phyloP scores from a whole-genome alignment of 2,797 vertebrate genomes.

The Mustela erminea region DNA sequence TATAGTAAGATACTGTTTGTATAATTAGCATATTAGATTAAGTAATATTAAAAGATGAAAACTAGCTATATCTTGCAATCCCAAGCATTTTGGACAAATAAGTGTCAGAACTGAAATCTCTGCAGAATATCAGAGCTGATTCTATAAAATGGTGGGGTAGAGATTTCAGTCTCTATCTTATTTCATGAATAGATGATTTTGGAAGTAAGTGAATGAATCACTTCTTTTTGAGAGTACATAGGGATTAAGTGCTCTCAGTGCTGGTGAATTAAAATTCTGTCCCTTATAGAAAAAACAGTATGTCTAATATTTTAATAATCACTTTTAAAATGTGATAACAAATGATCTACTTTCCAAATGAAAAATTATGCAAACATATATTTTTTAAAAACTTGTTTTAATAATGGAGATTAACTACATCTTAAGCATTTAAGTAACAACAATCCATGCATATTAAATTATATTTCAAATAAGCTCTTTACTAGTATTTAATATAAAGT shows the following conservation, averaged over 20 bases:
- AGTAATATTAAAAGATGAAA: neutral
- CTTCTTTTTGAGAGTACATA: neutral
- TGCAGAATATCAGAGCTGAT: neutral
- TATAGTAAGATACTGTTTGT: neutral
- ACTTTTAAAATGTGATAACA: neutral
- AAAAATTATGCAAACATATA: neutral
- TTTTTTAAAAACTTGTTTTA: neutral
- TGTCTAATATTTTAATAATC: neutral
- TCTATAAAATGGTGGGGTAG: neutral
- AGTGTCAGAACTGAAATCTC: neutral
- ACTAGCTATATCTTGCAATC: neutral
- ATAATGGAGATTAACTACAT: neutral
- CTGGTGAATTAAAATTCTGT: neutral
- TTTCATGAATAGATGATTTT: neutral
- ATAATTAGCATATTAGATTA: neutral
- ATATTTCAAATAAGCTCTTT: slow-evolving; percentile 16
- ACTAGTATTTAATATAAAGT: neutral
- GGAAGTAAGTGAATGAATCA: neutral
- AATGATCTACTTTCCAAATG: neutral
- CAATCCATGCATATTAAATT: neutral
- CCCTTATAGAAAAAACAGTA: neutral
- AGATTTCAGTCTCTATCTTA: neutral
- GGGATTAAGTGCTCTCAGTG: neutral
- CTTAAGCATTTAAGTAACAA: neutral
- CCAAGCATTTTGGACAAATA: neutral